Evolutionary conservation across 92 coral and sea anemone species (phyloP).

Genomic region (Anthopleura xanthogrammica): DNA sequence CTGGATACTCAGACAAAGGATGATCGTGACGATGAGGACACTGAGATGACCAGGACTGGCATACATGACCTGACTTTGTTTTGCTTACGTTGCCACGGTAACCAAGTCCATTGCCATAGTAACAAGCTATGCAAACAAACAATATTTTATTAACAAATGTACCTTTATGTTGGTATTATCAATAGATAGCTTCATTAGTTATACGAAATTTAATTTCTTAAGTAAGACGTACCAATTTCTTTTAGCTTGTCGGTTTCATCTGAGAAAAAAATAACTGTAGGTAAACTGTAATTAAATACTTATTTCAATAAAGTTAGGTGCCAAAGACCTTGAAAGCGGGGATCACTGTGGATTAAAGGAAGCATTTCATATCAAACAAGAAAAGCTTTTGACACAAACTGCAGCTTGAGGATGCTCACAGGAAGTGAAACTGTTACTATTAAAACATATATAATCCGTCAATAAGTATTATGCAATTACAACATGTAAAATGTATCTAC

Average conservation of each 20-base stretch:
- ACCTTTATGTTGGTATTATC: constrained; percentile 49
- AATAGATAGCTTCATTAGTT: constrained; percentile 18
- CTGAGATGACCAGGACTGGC: constrained; percentile 83
- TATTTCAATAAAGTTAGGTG: too few species aligned
- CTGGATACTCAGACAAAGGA: constrained; percentile 44
- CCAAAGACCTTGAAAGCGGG: too few species aligned
- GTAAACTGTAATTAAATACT: too few species aligned
- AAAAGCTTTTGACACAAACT: too few species aligned
- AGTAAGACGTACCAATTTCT: constrained; percentile 22
- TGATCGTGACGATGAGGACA: constrained; percentile 82
- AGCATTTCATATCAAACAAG: too few species aligned
- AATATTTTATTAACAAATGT: constrained; percentile 2
- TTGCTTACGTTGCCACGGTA: constrained; percentile 60
- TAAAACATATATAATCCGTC: too few species aligned
- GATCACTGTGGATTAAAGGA: too few species aligned
- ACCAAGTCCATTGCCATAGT: constrained; percentile 56
- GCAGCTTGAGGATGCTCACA: too few species aligned
- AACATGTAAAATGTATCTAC: too few species aligned
- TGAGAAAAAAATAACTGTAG: neutral
- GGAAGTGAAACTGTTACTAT: too few species aligned
- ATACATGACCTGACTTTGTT: constrained; percentile 64
- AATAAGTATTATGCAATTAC: too few species aligned
- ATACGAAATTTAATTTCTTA: neutral
- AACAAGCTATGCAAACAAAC: constrained; percentile 55
- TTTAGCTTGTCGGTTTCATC: constrained; percentile 33